A percentile compares a stretch with the other conserved stretches of the same genome.
Evolutionary conservation across 2,113 vertebrate genomes (phyloP).

Genomic region (Saguinus imperator): DNA sequence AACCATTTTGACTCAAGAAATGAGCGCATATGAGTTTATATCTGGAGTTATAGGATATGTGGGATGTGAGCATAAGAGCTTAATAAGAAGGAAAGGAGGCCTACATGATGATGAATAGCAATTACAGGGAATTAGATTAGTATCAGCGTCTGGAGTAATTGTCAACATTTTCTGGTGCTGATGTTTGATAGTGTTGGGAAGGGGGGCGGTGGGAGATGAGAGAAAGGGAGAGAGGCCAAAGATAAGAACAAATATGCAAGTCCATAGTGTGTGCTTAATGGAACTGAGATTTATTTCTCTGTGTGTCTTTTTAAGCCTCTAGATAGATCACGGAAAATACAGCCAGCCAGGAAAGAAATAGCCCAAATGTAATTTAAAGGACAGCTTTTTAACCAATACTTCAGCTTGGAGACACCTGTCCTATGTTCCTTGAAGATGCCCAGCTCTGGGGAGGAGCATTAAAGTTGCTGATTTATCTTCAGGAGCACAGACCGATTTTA

Average conservation of each 20-base stretch:
- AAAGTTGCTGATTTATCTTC: constrained; percentile 80
- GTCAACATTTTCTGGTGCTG: constrained; percentile 75
- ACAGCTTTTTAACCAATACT: constrained; percentile 84
- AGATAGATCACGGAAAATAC: constrained; percentile 81
- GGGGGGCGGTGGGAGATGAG: neutral
- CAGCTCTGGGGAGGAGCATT: constrained; percentile 65
- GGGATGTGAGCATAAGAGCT: neutral
- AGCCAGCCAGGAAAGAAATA: constrained; percentile 82
- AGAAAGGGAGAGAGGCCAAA: neutral
- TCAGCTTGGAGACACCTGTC: constrained; percentile 83
- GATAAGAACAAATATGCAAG: constrained; percentile 83
- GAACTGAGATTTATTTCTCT: constrained; percentile 85
- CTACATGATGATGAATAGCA: constrained; percentile 49
- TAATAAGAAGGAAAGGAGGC: constrained; percentile 49
- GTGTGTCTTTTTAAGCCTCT: constrained; percentile 83
- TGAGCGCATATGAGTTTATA: neutral
- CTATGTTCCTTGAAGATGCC: constrained; percentile 80
- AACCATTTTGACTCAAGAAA: neutral
- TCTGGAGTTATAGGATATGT: neutral
- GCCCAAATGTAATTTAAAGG: constrained; percentile 84
- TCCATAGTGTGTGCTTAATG: constrained; percentile 81
- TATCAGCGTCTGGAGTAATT: constrained; percentile 65
- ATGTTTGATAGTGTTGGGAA: constrained; percentile 58
- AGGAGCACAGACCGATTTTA: constrained; percentile 72
- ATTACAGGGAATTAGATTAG: constrained; percentile 72